Percentiles rank a stretch among this genome's conserved stretches.
These are phyloP conservation scores for Cyprinus carpio DNA, from an alignment of 2,113 vertebrate species.

Conservation along the genomic window DNA sequence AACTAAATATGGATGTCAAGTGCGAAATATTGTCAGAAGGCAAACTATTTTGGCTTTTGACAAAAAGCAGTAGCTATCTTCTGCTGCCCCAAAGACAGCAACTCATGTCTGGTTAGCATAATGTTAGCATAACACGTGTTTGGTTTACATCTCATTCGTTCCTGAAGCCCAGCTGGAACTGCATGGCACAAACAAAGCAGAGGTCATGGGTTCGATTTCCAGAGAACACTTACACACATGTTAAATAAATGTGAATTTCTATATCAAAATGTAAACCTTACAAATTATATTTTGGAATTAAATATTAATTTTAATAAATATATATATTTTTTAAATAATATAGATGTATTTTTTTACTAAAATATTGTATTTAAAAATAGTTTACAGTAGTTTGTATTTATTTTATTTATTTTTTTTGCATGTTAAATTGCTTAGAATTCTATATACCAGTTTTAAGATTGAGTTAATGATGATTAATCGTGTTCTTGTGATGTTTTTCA, in stretches of 20 bases:
- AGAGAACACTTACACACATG: too few relatives aligned
- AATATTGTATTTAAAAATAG: too few relatives aligned
- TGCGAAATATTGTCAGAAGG: not conserved
- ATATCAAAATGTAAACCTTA: not conserved
- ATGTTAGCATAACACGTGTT: not conserved
- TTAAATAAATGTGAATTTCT: not conserved
- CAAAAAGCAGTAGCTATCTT: not conserved
- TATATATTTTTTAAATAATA: not conserved
- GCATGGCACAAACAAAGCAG: not conserved
- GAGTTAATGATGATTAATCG: not conserved
- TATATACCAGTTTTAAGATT: not conserved
- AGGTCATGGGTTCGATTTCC: not conserved
- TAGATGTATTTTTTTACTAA: not conserved
- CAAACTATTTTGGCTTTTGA: not conserved
- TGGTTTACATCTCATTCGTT: not conserved
- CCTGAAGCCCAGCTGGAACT: not conserved
- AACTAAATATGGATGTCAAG: not conserved
- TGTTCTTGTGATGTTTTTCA: slow-evolving; percentile 57
- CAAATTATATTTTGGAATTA: not conserved
- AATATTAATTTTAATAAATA: too few relatives aligned
- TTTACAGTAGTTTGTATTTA: not conserved
- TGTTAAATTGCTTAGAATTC: not conserved
- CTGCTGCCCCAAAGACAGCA: not conserved
- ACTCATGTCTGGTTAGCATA: not conserved
- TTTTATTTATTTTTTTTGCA: not conserved